A percentile compares a stretch with the other conserved stretches of the same genome.
Conservation (phyloP, 2,888 invertebrate species). For the Callyntrura sp. region DNA sequence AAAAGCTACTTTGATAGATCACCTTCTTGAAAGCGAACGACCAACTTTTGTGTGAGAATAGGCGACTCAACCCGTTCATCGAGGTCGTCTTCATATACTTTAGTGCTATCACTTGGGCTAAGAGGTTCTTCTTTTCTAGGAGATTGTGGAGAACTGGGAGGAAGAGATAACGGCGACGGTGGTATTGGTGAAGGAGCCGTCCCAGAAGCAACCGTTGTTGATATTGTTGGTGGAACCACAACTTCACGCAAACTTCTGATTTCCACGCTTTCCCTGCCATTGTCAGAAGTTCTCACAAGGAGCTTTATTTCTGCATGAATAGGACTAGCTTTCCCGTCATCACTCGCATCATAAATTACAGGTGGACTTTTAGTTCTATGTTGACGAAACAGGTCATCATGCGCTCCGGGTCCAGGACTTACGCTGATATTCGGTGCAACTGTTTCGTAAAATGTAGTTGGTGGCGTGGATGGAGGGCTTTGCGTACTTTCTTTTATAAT, state of each 20-base stretch:
- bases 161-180: constrained; percentile 47
- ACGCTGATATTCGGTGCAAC: constrained; percentile 69
- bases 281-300: constrained; percentile 86
- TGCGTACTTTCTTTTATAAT: constrained; percentile 53
- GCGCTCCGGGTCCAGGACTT: constrained; percentile 64
- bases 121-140: constrained; percentile 66
- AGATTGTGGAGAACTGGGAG: constrained; percentile 77
- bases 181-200: constrained; percentile 69
- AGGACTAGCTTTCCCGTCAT: constrained; percentile 83
- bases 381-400: constrained; percentile 65
- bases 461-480: constrained; percentile 70
- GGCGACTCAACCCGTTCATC: constrained; percentile 82
- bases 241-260: constrained; percentile 86
- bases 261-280: constrained; percentile 87
- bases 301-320: constrained; percentile 87
- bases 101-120: constrained; percentile 84
- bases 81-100: constrained; percentile 83
- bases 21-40: constrained; percentile 84
- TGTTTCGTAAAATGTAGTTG: constrained; percentile 75
- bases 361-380: constrained; percentile 73
- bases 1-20: constrained; percentile 57
- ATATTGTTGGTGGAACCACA: constrained; percentile 82
- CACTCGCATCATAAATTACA: constrained; percentile 64
- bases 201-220: constrained; percentile 13
- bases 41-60: constrained; percentile 83